Percentiles rank a stretch among this genome's conserved stretches.
These are phyloP conservation scores for Meiosimyza decipiens DNA, from an alignment of 2,888 invertebrate species.

Conservation along the genomic window DNA sequence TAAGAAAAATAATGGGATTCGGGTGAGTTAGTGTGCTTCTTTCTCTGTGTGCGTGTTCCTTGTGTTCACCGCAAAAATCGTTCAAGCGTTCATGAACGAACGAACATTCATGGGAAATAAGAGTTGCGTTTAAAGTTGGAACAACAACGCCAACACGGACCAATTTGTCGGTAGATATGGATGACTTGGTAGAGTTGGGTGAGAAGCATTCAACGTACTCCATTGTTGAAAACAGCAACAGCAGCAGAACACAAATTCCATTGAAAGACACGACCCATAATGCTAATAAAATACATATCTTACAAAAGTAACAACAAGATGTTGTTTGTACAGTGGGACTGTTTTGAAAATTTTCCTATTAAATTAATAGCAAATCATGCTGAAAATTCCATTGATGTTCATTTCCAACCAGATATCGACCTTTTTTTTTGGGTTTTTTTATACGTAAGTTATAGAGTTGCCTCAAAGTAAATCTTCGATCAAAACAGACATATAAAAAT, in stretches of 20 bases:
- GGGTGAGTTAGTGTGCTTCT: background rate
- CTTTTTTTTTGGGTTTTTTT: too few relatives aligned
- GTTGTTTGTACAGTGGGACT: background rate
- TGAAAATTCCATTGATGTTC: too few relatives aligned
- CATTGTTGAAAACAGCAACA: background rate
- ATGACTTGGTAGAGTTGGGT: too few relatives aligned
- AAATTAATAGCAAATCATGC: too few relatives aligned
- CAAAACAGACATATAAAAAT: too few relatives aligned
- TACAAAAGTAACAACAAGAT: slow-evolving; percentile 5
- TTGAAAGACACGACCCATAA: background rate
- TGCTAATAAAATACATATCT: slow-evolving; percentile 13
- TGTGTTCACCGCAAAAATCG: slow-evolving; percentile 22
- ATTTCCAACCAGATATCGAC: too few relatives aligned
- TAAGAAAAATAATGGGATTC: slow-evolving; percentile 17
- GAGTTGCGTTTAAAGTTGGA: background rate
- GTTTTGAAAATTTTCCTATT: background rate
- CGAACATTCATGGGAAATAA: background rate
- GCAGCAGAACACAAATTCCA: background rate
- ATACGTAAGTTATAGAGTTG: too few relatives aligned
- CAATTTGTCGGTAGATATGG: background rate
- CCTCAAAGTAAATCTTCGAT: too few relatives aligned
- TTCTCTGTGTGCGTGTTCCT: background rate
- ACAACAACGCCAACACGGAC: background rate
- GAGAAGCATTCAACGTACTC: background rate
- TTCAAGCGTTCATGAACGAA: slow-evolving; percentile 6